Percentiles rank a stretch among this genome's conserved stretches.
Conservation (phyloP, 2,113 vertebrate species). For the Camelus dromedarius region DNA sequence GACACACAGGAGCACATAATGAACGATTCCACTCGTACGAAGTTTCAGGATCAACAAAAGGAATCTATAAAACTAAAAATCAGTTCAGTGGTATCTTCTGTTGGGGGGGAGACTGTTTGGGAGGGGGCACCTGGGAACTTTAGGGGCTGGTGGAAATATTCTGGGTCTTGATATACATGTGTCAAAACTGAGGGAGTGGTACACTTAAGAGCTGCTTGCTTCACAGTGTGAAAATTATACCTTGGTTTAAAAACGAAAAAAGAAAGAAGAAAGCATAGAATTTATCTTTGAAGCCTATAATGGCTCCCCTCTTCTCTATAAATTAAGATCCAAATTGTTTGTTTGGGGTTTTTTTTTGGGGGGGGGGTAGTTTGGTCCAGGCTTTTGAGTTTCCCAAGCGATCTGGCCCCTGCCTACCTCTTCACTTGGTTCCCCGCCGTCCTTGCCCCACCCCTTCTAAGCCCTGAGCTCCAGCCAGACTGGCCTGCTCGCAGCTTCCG, state of each 20-base stretch:
- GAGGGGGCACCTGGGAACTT: not conserved
- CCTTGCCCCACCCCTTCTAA: not conserved
- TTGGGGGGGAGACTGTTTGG: not conserved
- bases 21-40: not conserved
- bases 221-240: not conserved
- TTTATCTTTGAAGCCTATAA: not conserved
- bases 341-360: not conserved
- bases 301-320: not conserved
- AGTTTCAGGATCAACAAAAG: not conserved
- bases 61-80: not conserved
- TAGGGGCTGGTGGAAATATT: not conserved
- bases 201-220: not conserved
- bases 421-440: rapidly evolving
- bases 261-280: not conserved
- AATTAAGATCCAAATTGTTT: not conserved
- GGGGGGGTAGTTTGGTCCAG: not conserved
- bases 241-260: not conserved
- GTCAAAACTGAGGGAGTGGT: not conserved
- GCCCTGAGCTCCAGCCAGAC: not conserved
- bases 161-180: not conserved
- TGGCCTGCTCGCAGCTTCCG: not conserved
- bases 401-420: not conserved
- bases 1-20: not conserved
- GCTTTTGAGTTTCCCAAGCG: not conserved
- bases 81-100: not conserved